Base-by-base conservation (phyloP, 2,797 vertebrate genomes). In the Lithobates pipiens region DNA sequence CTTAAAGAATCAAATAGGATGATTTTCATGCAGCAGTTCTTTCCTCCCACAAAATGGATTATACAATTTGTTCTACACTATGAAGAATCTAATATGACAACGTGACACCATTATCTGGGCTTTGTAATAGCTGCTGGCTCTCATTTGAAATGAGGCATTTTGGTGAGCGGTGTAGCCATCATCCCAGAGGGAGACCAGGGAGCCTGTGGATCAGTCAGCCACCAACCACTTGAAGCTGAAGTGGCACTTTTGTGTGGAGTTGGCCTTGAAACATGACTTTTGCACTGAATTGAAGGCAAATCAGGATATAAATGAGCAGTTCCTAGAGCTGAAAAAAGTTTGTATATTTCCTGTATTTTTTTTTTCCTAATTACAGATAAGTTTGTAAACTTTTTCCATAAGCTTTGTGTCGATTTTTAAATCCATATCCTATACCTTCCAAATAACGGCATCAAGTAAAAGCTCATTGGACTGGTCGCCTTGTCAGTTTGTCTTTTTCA, bases 261-360 rank as follows among this genome's bases (percentile, higher is more conserved):
- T 29, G 65, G 13, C 13, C 65, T 67, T 29, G 2, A 67, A 10
- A n/a, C 23, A 65, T 65, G 61, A 23, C 61, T 8, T 34, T 76
- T 85, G 84, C 84, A 85, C 77, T 76, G 84, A 85, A 74, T 68
- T 61, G 23, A 80, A 80, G 42, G 57, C n/a, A 73, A 79, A 67
- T 57, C 16, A 44, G 10, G 29, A 21, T 80, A 54, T 39, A 69
- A 76, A 76, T 16, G 32, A 76, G 57, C 39, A 74, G 46, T 61
- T 72, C 72, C 29, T 77, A 25, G 39, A 50, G 25, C 42, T 75
- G 65, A 68, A 76, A 54, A 39, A 85, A 25, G 9, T 67, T 79
- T 85, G 42, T 84, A 71, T 77, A 46, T 74, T 65, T 79, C 67
- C 65, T 76, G 44, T 84, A 77, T 77, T 63, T 77, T 71, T 75